These are phyloP conservation scores for Mugil cephalus DNA, from an alignment of 2,113 vertebrate species.

Conservation along the genomic window DNA sequence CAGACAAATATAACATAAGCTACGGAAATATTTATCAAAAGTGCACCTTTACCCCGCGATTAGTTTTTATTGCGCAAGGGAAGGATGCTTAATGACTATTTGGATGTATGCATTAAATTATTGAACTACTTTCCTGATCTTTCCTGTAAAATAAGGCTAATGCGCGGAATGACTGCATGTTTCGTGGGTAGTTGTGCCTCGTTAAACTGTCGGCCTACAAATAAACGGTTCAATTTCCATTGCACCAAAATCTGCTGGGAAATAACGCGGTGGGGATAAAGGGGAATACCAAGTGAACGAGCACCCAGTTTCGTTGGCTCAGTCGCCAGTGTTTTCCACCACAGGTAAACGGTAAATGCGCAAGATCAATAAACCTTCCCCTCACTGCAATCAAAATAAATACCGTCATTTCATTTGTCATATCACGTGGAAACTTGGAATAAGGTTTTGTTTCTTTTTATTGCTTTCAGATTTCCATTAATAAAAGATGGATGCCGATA, in stretches of 20 bases:
- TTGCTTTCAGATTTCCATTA: too few relatives aligned
- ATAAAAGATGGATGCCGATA: too few relatives aligned
- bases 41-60: too few relatives aligned
- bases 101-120: background rate
- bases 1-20: too few relatives aligned
- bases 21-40: too few relatives aligned
- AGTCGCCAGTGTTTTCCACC: background rate
- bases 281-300: conserved; percentile 66
- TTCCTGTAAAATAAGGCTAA: background rate
- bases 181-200: background rate
- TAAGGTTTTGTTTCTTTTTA: too few relatives aligned
- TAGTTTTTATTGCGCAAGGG: too few relatives aligned
- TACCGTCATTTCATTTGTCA: too few relatives aligned
- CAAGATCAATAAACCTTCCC: background rate
- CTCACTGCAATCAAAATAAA: too few relatives aligned
- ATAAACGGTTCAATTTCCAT: conserved; percentile 52
- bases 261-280: conserved; percentile 58
- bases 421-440: too few relatives aligned
- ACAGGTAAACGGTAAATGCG: conserved; percentile 9
- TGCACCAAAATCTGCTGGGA: conserved; percentile 36
- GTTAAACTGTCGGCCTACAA: background rate
- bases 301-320: conserved; percentile 40
- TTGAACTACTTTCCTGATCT: background rate
- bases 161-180: background rate
- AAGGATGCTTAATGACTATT: too few relatives aligned